Conservation (phyloP, 2,797 vertebrate species). For the Steatocranus sp. region DNA sequence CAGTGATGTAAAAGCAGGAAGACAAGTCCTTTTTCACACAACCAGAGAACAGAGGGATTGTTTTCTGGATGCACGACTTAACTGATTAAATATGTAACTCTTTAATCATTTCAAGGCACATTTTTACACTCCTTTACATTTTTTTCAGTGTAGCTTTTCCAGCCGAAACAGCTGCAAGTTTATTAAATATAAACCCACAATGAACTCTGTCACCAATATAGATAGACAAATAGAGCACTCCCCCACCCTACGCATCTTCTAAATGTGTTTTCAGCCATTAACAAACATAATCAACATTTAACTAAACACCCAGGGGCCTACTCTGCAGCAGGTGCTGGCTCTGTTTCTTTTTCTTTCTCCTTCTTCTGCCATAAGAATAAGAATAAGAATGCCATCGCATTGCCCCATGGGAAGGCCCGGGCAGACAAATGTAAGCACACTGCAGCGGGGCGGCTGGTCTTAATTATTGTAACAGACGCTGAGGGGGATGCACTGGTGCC, state of each 20-base stretch:
- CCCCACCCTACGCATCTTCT: neutral
- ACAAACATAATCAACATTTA: constrained; percentile 69
- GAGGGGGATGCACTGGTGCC: constrained; percentile 52
- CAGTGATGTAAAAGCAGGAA: neutral
- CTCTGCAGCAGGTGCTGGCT: constrained; percentile 59
- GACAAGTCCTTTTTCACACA: neutral
- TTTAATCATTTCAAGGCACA: neutral
- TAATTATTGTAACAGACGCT: constrained; percentile 71
- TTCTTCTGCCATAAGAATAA: constrained; percentile 46
- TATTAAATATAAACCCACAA: neutral
- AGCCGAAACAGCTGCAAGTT: neutral
- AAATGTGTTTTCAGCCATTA: constrained; percentile 45
- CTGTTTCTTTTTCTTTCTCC: constrained; percentile 40
- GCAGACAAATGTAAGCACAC: constrained; percentile 63
- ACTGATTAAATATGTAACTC: neutral
- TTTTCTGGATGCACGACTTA: neutral
- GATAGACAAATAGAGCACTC: neutral
- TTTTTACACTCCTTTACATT: neutral
- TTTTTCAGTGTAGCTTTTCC: neutral
- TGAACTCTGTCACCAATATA: neutral
- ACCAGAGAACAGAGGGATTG: neutral
- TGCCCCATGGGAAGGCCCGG: constrained; percentile 59
- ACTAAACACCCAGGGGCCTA: constrained; percentile 53
- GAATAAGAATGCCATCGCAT: constrained; percentile 50
- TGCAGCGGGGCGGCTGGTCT: constrained; percentile 53